phyloP scores from a whole-genome alignment of 2,888 invertebrate species.

The Apamea monoglypha region DNA sequence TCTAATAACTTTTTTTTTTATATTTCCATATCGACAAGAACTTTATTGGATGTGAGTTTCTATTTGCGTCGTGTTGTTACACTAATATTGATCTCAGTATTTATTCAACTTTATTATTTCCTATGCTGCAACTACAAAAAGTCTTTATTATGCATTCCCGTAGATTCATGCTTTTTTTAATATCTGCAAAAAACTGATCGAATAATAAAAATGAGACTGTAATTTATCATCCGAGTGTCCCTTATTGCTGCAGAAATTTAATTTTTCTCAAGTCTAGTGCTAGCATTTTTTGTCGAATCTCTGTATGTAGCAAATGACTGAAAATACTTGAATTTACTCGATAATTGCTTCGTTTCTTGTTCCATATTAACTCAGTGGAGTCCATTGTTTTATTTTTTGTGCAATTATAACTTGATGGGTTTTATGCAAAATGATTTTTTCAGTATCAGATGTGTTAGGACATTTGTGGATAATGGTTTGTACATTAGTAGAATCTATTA shows the following conservation, averaged over 20 bases:
- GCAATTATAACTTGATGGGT: slow-evolving; percentile 73
- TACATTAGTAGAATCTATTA: slow-evolving; percentile 23
- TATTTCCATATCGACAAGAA: slow-evolving; percentile 57
- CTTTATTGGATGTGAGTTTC: slow-evolving; percentile 45
- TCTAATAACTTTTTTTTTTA: slow-evolving; percentile 58
- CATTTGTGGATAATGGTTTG: slow-evolving; percentile 28
- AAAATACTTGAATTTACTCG: slow-evolving; percentile 75
- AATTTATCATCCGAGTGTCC: slow-evolving; percentile 70
- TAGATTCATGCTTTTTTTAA: slow-evolving; percentile 27
- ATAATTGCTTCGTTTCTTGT: slow-evolving; percentile 76
- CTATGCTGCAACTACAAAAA: slow-evolving; percentile 30
- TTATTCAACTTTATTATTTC: slow-evolving; percentile 38
- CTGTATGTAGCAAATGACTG: slow-evolving; percentile 72
- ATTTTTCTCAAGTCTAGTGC: slow-evolving; percentile 62
- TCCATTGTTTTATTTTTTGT: slow-evolving; percentile 75
- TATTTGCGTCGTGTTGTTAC: slow-evolving; percentile 39
- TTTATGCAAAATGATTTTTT: slow-evolving; percentile 72
- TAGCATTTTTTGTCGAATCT: slow-evolving; percentile 66
- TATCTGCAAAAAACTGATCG: slow-evolving; percentile 46
- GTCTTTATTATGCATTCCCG: slow-evolving; percentile 27
- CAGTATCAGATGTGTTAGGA: slow-evolving; percentile 50
- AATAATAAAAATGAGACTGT: slow-evolving; percentile 64
- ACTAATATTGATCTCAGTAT: slow-evolving; percentile 33
- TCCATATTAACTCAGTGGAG: slow-evolving; percentile 69
- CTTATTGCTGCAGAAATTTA: slow-evolving; percentile 64